phyloP scores from a whole-genome alignment of 2,113 vertebrate species.

The Tychaedon coryphoeus region DNA sequence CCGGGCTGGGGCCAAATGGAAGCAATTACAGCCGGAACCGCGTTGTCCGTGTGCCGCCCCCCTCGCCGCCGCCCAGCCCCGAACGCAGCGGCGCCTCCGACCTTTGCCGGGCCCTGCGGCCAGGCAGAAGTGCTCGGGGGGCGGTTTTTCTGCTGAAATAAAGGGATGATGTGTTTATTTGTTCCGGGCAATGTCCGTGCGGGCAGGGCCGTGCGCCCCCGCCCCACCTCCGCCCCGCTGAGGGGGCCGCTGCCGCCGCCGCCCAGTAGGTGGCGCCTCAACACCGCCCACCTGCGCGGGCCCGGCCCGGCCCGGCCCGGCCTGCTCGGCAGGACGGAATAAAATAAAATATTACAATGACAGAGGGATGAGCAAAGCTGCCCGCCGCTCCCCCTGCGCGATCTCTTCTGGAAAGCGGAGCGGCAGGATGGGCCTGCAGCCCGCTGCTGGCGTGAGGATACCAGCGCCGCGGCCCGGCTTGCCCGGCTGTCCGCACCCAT shows the following conservation, averaged over 20 bases:
- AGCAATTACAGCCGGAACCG: slow-evolving; percentile 46
- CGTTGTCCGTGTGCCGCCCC: not conserved
- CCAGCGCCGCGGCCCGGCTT: accelerated
- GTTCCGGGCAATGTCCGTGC: accelerated
- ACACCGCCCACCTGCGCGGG: slow-evolving; percentile 68
- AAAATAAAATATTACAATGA: not conserved
- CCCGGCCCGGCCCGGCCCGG: not conserved
- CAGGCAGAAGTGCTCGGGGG: not conserved
- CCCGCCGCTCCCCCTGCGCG: not conserved
- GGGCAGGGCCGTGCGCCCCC: not conserved
- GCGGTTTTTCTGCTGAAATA: not conserved
- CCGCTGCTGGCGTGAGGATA: not conserved
- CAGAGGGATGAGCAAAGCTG: not conserved
- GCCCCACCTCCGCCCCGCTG: accelerated
- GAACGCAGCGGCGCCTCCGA: not conserved
- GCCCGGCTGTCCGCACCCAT: accelerated
- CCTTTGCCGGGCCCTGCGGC: not conserved
- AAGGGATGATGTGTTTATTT: not conserved
- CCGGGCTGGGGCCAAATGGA: slow-evolving; percentile 52
- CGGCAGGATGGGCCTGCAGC: accelerated
- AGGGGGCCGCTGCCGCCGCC: not conserved
- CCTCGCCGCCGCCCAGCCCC: not conserved
- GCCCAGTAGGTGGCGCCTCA: slow-evolving; percentile 77
- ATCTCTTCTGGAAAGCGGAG: not conserved
- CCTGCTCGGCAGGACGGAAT: not conserved